Base-by-base conservation (phyloP, 2,888 invertebrate species). In the Euclidia mi region DNA sequence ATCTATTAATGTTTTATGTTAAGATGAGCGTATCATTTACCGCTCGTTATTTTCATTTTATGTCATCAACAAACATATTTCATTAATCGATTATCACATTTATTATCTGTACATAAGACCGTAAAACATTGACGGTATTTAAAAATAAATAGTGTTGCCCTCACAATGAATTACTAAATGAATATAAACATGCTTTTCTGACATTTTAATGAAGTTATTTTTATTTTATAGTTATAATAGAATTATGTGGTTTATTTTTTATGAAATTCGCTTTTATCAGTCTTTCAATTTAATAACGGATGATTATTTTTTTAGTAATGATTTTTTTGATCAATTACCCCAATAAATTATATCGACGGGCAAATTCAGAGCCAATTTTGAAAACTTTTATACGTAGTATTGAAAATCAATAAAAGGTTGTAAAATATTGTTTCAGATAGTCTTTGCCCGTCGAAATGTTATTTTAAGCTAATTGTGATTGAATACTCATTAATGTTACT, bases 221-320 rank as follows among this genome's bases (percentile, higher is more conserved):
- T 65, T 76, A 44, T 70, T 52, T 56, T 14, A 44, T 32, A 43
- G 70, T 70, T 73, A 74, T 77, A 65, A 70, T 77, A 65, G 69
- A 71, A 68, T 78, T 81, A 76, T 76, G 69, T 68, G 74, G 11
- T 20, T 68, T 51, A 28, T 40, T 62, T 78, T 78, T 83, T 78
- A 78, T 78, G 81, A 91, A 92, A 92, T 91, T 92, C 92, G 92
- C 90, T 91, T 91, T 89, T 84, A 88, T 92, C 92, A 92, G 92
- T 92, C 92, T 92, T 92, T 87, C 82, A 70, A 67, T 71, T 72
- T 68, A 73, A 64, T 37, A 64, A 64, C 67, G 59, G 59, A 59
- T 69, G 52, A 64, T 49, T 50, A 49, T 62, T 41, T 64, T 62
- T 49, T 52, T 31, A 29, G 12, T 47, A 15, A 25, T 17, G 9